Base-by-base conservation (phyloP, 2,797 vertebrate species). In the Loriculus beryllinus region DNA sequence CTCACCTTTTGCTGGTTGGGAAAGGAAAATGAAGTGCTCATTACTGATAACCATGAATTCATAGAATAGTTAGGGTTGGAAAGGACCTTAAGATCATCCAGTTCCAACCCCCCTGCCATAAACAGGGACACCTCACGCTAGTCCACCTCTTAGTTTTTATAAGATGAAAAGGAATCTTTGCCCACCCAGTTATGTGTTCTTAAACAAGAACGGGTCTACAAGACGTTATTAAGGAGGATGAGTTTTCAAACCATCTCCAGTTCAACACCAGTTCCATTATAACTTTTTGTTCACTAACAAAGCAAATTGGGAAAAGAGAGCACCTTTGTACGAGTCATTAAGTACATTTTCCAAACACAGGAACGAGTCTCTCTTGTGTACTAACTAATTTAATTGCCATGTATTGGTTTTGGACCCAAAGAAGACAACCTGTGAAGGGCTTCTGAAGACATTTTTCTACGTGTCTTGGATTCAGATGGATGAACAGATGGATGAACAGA, bases 371-470 rank as follows among this genome's bases (percentile, higher is more conserved):
- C 31, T 63, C 42, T 37, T 48, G 21, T 7, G 7, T 9, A 23
- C 7, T 4, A 37, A 23, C 7, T 4, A 37, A 48, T 29, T 35
- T 12, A 31, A 88, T 42, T 17, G 15, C 17, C 47, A 57, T 1
- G 1, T 7, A 37, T 0, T 40, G n/a, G 14, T 3, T 59, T 86
- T 39, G 26, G 14, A 45, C 6, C 6, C 2, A 3, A 49, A 47
- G 6, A 31, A 49, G 16, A 63, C 0, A 1, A 40, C 6, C 42
- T 60, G 47, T 54, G 35, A 43, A 62, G 18, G 40, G 23, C 42
- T 77, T 71, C 65, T 42, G 42, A 68, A 43, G 43, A 29, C 19
- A 21, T 37, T 54, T 70, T 72, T 40, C 74, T 33, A 4, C 5
- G 3, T 6, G 14, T 29, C 19, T 37, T 35, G 31, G 22, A 11